Conservation (phyloP, 92 coral and sea anemone genomes). For the Muricea muricata region DNA sequence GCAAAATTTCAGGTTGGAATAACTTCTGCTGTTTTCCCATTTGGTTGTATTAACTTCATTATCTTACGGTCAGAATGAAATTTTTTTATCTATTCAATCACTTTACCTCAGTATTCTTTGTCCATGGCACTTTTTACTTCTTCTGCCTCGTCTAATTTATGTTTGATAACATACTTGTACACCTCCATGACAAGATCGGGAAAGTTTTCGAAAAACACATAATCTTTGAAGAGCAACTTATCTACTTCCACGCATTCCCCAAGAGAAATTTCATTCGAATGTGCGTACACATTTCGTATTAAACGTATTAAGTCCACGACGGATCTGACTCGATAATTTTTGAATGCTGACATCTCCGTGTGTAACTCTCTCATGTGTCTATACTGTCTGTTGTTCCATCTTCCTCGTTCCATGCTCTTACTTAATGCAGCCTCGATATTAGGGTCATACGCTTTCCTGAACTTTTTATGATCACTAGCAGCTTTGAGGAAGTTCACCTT, state of each 20-base stretch:
- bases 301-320: neutral
- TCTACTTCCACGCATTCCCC: neutral
- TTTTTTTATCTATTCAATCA: too few relatives aligned
- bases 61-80: too few relatives aligned
- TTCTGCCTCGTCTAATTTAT: conserved; percentile 43
- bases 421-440: neutral
- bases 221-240: conserved; percentile 37
- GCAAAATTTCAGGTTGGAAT: too few relatives aligned
- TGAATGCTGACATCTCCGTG: neutral
- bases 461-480: conserved; percentile 57
- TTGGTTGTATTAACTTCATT: too few relatives aligned
- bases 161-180: conserved; percentile 41
- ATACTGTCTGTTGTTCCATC: neutral
- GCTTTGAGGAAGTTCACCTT: conserved; percentile 43
- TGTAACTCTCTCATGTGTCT: neutral
- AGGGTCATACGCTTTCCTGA: neutral
- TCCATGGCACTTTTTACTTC: neutral
- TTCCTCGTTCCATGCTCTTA: neutral
- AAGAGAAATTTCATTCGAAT: neutral
- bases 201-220: conserved; percentile 44
- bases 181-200: too few relatives aligned
- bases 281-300: neutral
- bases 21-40: too few relatives aligned
- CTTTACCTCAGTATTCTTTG: neutral
- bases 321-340: neutral